Base-by-base conservation (phyloP, 2,113 vertebrate genomes). In the Amphiprion ocellaris region DNA sequence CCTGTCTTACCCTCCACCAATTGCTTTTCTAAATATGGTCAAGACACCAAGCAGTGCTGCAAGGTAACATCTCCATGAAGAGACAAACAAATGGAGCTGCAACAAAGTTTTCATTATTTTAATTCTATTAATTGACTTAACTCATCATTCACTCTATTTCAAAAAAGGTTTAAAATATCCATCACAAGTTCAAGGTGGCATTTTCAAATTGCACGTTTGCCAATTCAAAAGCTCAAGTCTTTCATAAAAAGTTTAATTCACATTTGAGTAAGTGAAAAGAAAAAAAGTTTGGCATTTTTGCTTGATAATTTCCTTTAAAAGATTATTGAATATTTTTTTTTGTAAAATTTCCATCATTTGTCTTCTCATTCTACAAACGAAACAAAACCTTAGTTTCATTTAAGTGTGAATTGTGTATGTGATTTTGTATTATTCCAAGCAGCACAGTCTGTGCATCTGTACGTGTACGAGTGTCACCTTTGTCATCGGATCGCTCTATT, bases 401-500 rank as follows among this genome's bases (percentile, higher is more conserved):
- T 9, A 58, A 56, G 30, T 46, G 30, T 46, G 24, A 21, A 1
- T 1, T 21, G 30, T 16, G 15, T 7, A 12, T n/a, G 3, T 46
- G 23, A 52, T 64, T 54, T 46, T 37, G 10, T 24, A 49, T 50
- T 44, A 30, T 23, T 58, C 28, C 6, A 26, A 10, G 8, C 47
- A 0, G 2, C 24, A 28, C 16, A 30, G 11, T 50, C 16, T 50
- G 24, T 30, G 14, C 23, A 15, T 52, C 17, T 17, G n/a, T 44
- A 47, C 55, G 52, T 33, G 15, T 1, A 7, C 3, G 19, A 3
- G 41, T 68, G 76, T 39, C 81, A 65, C 44, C 63, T 85, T 46
- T 66, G 52, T 74, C 5, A 28, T 21, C n/a, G 74, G 41, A 74
- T 79, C 37, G 30, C 77, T 89, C 79, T 82, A 64, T 81, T 84